Conservation (phyloP, 1,140 invertebrate species). For the Lethrus apterus region DNA sequence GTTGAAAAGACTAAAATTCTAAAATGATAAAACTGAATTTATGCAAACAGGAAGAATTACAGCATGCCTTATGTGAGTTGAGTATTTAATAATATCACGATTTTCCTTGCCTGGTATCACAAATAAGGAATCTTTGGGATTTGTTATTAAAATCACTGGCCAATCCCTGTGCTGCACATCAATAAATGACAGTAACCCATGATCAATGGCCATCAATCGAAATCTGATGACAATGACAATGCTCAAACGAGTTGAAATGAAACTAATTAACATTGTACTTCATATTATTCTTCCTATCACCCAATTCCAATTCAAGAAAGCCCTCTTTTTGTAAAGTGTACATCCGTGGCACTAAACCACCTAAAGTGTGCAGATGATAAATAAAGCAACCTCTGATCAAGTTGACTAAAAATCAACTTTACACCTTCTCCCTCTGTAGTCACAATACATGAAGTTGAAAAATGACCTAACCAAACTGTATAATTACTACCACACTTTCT, state of each 20-base stretch:
- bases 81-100: constrained; percentile 55
- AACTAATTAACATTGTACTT: constrained; percentile 51
- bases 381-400: constrained; percentile 55
- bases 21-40: constrained; percentile 21
- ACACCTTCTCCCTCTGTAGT: constrained; percentile 50
- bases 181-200: constrained; percentile 82
- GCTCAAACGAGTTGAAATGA: too few species aligned
- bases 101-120: constrained; percentile 68
- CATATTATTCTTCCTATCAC: constrained; percentile 89
- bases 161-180: constrained; percentile 70
- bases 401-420: constrained; percentile 49
- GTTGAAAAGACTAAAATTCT: constrained; percentile 71
- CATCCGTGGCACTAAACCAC: constrained; percentile 73
- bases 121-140: constrained; percentile 79
- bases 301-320: constrained; percentile 84
- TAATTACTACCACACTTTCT: constrained; percentile 46
- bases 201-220: constrained; percentile 76
- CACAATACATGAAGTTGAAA: constrained; percentile 83
- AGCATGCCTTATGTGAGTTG: constrained; percentile 70
- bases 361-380: constrained; percentile 83
- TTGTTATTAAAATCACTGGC: constrained; percentile 80
- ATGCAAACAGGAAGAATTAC: background rate
- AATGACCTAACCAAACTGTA: constrained; percentile 86
- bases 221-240: constrained; percentile 50
- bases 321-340: constrained; percentile 78